Evolutionary conservation across 2,113 vertebrate genomes (phyloP), one percentile per base, ranked within the genome.

Genomic region (Typhlomys cinereus): DNA sequence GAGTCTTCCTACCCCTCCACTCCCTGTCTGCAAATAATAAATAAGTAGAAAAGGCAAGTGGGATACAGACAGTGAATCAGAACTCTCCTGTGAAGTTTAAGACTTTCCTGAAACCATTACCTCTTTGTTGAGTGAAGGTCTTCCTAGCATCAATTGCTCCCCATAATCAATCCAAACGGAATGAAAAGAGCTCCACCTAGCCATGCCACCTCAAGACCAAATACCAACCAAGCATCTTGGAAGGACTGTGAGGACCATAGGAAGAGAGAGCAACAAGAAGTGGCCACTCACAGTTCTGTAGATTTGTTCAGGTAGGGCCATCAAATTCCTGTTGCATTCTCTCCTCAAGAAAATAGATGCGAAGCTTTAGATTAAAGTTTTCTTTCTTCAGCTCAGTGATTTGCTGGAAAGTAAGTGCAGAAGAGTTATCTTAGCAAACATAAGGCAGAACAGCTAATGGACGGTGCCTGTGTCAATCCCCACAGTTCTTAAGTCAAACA

Each of bases 341-440:
- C 94, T 99, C 99, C 95, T 99, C 99, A 96, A 99, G 98, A 96
- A 99, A 99, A 97, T 99, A 99, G 89, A 99, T 99, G 50, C 99
- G 99, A 82, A 99, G 98, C 95, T 99, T 99, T 92, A 99, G 96
- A 97, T 99, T 99, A 95, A 99, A 99, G 96, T 99, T 99, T 92
- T 99, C 99, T 95, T 99, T 99, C 97, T 99, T 99, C 96, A 99
- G 95, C 76, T 99, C 99, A 70, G 98, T 99, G 97, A 99, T 99
- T 99, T 99, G 99, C 99, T 99, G 94, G 7, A 74, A 97, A 94
- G 95, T 18, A 94, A 97, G 36, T 78, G 59, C 41, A 88, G 84
- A 82, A 6, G 11, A 74, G 23, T 92, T 70, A 93, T 14, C 15
- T 41, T 48, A 50, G 78, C 23, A 36, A 64, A 64, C 62, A 64